Base-by-base conservation (phyloP, 2,113 vertebrate genomes). In the Bungarus multicinctus region DNA sequence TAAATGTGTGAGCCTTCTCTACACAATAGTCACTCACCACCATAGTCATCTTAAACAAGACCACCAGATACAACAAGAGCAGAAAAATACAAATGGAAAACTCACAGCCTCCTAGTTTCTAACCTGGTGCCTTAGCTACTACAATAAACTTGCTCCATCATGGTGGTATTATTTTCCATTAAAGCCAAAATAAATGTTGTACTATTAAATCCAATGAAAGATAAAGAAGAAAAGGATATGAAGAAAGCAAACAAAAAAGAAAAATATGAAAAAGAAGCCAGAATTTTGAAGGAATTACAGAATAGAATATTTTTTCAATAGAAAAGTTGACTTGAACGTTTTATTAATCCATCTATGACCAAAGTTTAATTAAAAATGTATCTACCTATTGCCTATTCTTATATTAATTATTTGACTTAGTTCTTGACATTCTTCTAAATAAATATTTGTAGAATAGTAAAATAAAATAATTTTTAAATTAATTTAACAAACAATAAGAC, bases 151-250 rank as follows among this genome's bases (percentile, higher is more conserved):
- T 34, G 5, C 16, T 34, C n/a, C n/a, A 39, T 39, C 34, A 69
- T 89, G 90, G 30, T 39, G 92, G 69, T 95, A 91, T 93, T 92
- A 91, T 57, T 96, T 96, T 92, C 91, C 58, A 94, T 93, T 93
- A 95, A 96, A 94, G 89, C 45, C 43, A 34, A 88, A 16, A 52
- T 86, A 91, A 96, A 94, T 0, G 45, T 8, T 30, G 14, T 94
- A 3, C 6, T 50, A 93, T 45, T 3, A 85, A 92, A 74, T 8
- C 85, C 0, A 91, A 7, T 91, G 91, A 89, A 91, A 93, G 94
- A 88, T 1, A 92, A 60, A 52, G 85, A 94, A 90, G 0, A 23
- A 91, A 95, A 91, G 0, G 90, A 91, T 58, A 12, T 85, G 69
- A 85, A 30, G 0, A 89, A 86, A 4, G 87, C 93, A 94, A 94